Conservation (phyloP, 1,140 invertebrate genomes). For the Reticulitermes speratus region DNA sequence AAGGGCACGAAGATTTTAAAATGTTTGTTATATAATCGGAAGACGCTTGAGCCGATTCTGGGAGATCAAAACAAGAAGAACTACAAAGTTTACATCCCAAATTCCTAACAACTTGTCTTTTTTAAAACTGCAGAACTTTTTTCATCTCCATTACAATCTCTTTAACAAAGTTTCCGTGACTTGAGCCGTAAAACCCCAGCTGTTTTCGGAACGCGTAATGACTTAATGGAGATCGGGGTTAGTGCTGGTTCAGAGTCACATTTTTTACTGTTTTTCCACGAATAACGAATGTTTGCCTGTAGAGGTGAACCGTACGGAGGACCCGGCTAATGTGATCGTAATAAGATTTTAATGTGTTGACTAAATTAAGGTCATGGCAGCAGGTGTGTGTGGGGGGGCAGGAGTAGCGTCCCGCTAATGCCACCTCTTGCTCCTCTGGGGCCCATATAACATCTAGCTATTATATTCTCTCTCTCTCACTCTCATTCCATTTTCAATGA, state of each 20-base stretch:
- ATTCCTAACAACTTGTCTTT: too few species aligned
- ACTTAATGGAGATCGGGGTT: too few species aligned
- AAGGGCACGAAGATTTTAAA: too few species aligned
- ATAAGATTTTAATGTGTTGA: slow-evolving; percentile 19
- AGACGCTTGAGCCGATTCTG: too few species aligned
- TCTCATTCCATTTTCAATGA: neutral
- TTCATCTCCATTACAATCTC: too few species aligned
- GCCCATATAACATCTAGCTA: neutral
- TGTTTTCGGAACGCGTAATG: neutral
- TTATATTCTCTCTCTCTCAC: neutral
- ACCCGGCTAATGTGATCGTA: slow-evolving; percentile 3
- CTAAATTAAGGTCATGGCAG: slow-evolving; percentile 11
- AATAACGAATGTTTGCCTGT: neutral
- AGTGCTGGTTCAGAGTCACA: neutral
- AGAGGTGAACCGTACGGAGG: neutral
- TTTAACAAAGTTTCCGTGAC: too few species aligned
- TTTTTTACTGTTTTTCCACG: neutral
- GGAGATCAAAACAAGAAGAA: too few species aligned
- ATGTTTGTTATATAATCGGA: too few species aligned
- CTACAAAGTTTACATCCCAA: too few species aligned
- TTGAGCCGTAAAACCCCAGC: neutral
- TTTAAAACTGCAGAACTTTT: too few species aligned
- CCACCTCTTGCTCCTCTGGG: neutral
- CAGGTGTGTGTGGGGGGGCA: neutral
- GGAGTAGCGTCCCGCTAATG: neutral